A percentile compares a stretch with the other conserved stretches of the same genome.
Conservation (phyloP, 2,113 vertebrate species). For the Nerophis ophidion region DNA sequence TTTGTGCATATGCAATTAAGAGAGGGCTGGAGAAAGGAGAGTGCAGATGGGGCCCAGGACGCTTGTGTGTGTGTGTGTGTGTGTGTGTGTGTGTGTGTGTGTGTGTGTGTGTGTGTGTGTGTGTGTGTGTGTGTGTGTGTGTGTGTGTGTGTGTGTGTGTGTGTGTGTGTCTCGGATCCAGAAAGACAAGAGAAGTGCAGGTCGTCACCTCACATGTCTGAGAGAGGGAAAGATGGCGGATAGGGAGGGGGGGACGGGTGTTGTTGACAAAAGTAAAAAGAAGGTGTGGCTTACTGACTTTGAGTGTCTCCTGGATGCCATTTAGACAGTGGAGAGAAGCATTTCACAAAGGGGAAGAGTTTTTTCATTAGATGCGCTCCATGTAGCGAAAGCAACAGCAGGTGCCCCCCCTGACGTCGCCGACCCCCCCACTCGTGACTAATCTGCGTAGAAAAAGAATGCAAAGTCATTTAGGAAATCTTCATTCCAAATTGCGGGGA, state of each 20-base stretch:
- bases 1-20: constrained; percentile 98
- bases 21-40: constrained; percentile 88
- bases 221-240: constrained; percentile 15
- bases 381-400: constrained; percentile 36
- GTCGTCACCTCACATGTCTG: constrained; percentile 51
- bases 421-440: constrained; percentile 23
- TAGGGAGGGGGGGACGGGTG: not conserved
- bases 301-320: constrained; percentile 34
- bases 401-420: constrained; percentile 24
- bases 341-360: constrained; percentile 32
- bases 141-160: constrained; percentile 14
- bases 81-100: constrained; percentile 14
- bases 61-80: constrained; percentile 36
- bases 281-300: constrained; percentile 52
- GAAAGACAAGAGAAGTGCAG: constrained; percentile 57
- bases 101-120: constrained; percentile 49
- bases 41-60: constrained; percentile 86
- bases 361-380: constrained; percentile 15
- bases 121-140: constrained; percentile 21
- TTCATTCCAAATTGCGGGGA: constrained; percentile 34
- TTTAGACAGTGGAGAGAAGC: constrained; percentile 23
- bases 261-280: constrained; percentile 10
- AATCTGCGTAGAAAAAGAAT: constrained; percentile 49
- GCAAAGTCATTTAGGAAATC: constrained; percentile 49
- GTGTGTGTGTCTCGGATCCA: constrained; percentile 45